Percentiles rank a stretch among this genome's conserved stretches.
phyloP scores from a whole-genome alignment of 2,113 vertebrate genomes.

The Rafetus swinhoei region DNA sequence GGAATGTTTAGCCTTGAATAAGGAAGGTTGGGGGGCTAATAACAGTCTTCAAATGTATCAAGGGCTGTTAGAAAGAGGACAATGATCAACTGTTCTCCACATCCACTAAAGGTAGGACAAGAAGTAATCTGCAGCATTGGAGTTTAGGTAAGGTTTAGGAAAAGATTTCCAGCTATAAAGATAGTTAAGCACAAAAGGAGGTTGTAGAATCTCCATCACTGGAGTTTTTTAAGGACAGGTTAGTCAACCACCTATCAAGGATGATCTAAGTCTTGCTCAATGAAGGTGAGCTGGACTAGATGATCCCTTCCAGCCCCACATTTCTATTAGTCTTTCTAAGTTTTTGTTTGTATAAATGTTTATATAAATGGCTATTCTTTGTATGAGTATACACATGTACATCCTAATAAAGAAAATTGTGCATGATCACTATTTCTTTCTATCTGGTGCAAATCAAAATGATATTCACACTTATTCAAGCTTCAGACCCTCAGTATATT shows the following conservation, averaged over 20 bases:
- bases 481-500: background rate
- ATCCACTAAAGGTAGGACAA: background rate
- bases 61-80: background rate
- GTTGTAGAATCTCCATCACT: background rate
- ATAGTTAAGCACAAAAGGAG: background rate
- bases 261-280: background rate
- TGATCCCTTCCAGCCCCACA: background rate
- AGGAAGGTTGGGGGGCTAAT: background rate
- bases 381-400: slow-evolving; percentile 12
- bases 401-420: background rate
- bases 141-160: background rate
- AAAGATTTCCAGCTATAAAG: background rate
- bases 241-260: background rate
- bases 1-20: background rate
- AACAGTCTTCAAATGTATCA: background rate
- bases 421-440: background rate
- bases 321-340: background rate
- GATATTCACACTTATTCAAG: background rate
- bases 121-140: background rate
- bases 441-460: background rate
- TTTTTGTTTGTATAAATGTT: slow-evolving; percentile 5
- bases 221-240: background rate
- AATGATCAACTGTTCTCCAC: background rate
- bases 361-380: slow-evolving; percentile 18
- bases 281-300: background rate